Conservation (phyloP, 2,888 invertebrate species). For the Chrysolina oricalcia region DNA sequence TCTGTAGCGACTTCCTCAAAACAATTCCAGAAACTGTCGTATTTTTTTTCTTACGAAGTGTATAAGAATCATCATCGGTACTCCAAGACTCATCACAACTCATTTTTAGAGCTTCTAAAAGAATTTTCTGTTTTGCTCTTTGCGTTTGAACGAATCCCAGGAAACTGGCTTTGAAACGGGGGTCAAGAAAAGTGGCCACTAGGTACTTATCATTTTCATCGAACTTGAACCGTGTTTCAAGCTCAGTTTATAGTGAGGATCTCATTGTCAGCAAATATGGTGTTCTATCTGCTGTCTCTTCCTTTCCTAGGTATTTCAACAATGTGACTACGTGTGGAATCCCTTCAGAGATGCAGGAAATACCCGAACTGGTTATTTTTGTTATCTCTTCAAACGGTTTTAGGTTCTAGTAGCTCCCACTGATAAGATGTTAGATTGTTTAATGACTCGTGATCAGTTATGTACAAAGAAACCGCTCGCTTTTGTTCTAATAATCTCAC, state of each 20-base stretch:
- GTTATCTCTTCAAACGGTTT: slow-evolving; percentile 55
- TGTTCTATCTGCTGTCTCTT: slow-evolving; percentile 42
- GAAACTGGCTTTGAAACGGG: slow-evolving; percentile 56
- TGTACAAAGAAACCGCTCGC: slow-evolving; percentile 25
- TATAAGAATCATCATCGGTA: slow-evolving; percentile 40
- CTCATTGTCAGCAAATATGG: slow-evolving; percentile 42
- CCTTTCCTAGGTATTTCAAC: slow-evolving; percentile 44
- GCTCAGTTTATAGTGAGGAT: slow-evolving; percentile 33
- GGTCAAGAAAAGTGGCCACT: slow-evolving; percentile 48
- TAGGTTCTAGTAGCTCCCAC: slow-evolving; percentile 43
- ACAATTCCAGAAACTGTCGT: background rate
- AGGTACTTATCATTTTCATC: slow-evolving; percentile 36
- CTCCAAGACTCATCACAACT: slow-evolving; percentile 56
- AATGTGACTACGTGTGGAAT: slow-evolving; percentile 53
- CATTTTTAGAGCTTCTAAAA: slow-evolving; percentile 58
- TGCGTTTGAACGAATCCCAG: slow-evolving; percentile 56
- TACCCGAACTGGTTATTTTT: slow-evolving; percentile 51
- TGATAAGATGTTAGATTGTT: slow-evolving; percentile 45
- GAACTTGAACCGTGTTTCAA: no score
- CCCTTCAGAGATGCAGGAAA: slow-evolving; percentile 54
- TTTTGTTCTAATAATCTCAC: background rate
- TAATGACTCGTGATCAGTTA: slow-evolving; percentile 39
- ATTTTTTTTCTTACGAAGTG: background rate
- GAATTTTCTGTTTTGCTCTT: slow-evolving; percentile 58
- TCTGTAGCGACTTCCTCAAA: slow-evolving; percentile 45